phyloP scores from a whole-genome alignment of 1,140 invertebrate species.

The Danaus melanippus region DNA sequence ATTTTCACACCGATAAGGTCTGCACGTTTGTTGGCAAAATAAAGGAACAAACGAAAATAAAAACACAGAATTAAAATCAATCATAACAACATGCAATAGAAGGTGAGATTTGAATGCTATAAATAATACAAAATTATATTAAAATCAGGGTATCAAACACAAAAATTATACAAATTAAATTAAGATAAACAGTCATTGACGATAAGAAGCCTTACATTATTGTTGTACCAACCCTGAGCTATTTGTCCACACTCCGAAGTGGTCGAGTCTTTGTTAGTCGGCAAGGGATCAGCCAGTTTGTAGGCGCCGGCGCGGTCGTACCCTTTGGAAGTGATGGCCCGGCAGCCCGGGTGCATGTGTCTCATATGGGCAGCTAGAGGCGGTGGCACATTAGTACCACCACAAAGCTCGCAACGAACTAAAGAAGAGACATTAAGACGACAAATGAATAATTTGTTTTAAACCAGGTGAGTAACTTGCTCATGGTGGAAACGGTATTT shows the following conservation, averaged over 20 bases:
- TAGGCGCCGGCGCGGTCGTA: conserved; percentile 53
- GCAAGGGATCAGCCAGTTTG: conserved; percentile 26
- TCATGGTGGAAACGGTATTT: too few species aligned
- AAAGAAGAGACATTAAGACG: background rate
- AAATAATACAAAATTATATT: too few species aligned
- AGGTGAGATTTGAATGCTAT: too few species aligned
- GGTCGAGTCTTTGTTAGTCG: conserved; percentile 17
- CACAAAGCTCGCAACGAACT: conserved; percentile 91
- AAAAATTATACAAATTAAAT: too few species aligned
- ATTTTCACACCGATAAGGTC: conserved; percentile 43
- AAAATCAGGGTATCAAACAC: too few species aligned
- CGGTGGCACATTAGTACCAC: conserved; percentile 77
- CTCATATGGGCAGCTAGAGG: conserved; percentile 95
- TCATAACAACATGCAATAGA: too few species aligned
- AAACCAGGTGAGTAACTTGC: too few species aligned
- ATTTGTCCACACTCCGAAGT: conserved; percentile 43
- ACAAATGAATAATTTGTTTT: too few species aligned
- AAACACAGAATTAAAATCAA: conserved; percentile 14
- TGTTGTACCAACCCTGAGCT: conserved; percentile 36
- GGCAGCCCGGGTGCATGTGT: conserved; percentile 90
- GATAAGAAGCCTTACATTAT: too few species aligned
- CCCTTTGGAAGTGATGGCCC: conserved; percentile 78
- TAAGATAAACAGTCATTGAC: too few species aligned
- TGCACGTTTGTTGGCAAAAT: conserved; percentile 15
- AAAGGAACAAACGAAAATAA: conserved; percentile 20